phyloP scores from a whole-genome alignment of 2,797 vertebrate genomes.

The Otus scops region DNA sequence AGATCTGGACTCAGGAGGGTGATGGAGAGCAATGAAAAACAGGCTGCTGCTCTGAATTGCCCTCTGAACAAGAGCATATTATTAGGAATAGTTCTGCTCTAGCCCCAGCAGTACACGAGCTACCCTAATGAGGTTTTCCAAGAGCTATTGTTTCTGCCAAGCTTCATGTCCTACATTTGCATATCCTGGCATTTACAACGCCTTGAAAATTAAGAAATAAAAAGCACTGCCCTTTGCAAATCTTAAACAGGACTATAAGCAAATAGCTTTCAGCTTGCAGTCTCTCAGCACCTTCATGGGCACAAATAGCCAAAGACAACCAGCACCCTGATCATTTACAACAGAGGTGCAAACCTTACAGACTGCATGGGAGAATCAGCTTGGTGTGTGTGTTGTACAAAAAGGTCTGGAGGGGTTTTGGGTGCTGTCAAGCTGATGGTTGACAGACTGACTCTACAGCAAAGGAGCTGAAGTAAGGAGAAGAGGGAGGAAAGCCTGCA shows the following conservation, averaged over 20 bases:
- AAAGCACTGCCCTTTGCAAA: background rate
- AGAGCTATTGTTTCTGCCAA: background rate
- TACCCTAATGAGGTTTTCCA: conserved; percentile 2
- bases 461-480: background rate
- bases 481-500: background rate
- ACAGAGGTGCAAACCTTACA: background rate
- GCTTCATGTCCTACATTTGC: background rate
- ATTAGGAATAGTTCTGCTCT: background rate
- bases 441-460: background rate
- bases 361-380: background rate
- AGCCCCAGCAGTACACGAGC: background rate
- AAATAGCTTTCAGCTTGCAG: background rate
- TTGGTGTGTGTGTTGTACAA: background rate
- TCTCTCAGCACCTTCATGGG: background rate
- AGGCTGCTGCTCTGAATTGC: background rate
- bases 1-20: background rate
- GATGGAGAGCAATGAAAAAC: background rate
- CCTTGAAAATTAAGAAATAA: conserved; percentile 2
- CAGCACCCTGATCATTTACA: background rate
- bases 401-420: background rate
- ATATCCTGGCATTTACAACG: background rate
- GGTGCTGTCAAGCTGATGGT: background rate
- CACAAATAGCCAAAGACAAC: background rate
- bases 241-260: background rate
- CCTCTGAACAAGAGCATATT: background rate